A percentile compares a stretch with the other conserved stretches of the same genome.
These are phyloP conservation scores for Thalassaphorura encarpata DNA, from an alignment of 1,140 invertebrate species.

Conservation along the genomic window DNA sequence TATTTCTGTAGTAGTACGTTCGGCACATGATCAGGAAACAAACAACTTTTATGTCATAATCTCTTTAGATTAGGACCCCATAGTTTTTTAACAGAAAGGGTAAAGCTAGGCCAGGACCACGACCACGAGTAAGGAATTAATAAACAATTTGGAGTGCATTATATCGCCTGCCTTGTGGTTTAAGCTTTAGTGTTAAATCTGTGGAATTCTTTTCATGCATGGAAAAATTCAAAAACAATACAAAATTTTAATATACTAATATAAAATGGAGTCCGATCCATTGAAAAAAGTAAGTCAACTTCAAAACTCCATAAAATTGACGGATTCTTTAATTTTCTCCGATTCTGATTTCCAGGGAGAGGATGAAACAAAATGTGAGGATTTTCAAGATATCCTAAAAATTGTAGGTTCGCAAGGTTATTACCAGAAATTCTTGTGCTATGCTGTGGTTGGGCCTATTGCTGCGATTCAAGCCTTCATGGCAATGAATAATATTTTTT, in stretches of 20 bases:
- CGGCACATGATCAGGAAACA: no score
- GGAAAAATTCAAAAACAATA: background rate
- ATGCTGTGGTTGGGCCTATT: conserved; percentile 13
- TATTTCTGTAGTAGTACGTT: no score
- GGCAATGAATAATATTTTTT: conserved; percentile 9
- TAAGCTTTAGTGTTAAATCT: no score
- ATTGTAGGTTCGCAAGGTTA: conserved; percentile 13
- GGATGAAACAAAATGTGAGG: conserved; percentile 4
- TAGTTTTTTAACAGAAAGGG: no score
- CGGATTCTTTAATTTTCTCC: background rate
- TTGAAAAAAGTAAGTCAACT: background rate
- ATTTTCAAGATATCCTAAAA: conserved; percentile 21
- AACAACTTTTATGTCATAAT: no score
- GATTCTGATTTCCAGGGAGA: background rate
- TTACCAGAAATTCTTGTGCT: conserved; percentile 15
- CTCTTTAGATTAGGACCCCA: no score
- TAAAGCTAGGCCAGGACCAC: no score
- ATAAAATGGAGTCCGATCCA: background rate
- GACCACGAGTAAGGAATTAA: no score
- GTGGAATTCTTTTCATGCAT: background rate
- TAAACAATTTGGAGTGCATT: no score
- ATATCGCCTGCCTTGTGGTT: no score
- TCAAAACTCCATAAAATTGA: background rate
- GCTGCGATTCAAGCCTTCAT: conserved; percentile 11
- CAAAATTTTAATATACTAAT: background rate